Evolutionary conservation across 2,113 vertebrate species (phyloP).

Genomic region (Oncorhynchus masou): DNA sequence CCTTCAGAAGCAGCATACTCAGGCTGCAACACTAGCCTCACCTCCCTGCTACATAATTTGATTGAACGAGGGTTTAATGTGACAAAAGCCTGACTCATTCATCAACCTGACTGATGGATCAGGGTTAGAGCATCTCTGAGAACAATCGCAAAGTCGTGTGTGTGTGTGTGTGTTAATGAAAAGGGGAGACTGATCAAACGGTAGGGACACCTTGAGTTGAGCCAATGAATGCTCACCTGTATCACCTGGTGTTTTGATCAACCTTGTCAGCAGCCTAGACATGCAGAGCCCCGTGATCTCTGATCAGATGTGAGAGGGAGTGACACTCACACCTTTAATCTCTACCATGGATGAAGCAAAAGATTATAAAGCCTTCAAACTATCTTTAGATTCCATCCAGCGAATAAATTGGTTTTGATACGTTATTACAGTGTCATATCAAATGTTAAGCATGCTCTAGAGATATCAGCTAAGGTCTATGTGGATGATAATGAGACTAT

Average conservation of each 20-base stretch:
- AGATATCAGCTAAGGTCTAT: too few species aligned
- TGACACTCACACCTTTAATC: background rate
- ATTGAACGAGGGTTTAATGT: slow-evolving; percentile 52
- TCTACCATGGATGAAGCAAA: background rate
- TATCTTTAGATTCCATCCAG: background rate
- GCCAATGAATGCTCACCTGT: background rate
- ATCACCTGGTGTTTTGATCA: background rate
- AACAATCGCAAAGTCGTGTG: background rate
- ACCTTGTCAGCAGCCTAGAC: background rate
- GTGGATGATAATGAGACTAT: slow-evolving; percentile 29
- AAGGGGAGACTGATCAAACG: background rate
- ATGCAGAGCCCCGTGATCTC: background rate
- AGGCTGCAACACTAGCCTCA: slow-evolving; percentile 27
- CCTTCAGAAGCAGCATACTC: slow-evolving; percentile 42
- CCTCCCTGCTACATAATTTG: slow-evolving; percentile 38
- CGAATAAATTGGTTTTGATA: background rate
- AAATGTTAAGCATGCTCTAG: too few species aligned
- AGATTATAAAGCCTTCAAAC: background rate
- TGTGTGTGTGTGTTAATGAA: slow-evolving; percentile 1
- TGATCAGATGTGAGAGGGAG: background rate
- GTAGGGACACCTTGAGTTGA: background rate
- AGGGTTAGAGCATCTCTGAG: slow-evolving; percentile 3
- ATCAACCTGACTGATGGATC: slow-evolving; percentile 40
- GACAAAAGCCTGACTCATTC: slow-evolving; percentile 57
- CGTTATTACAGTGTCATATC: background rate